Evolutionary conservation across 2,113 vertebrate species (phyloP).

Genomic region (Scatophagus argus): DNA sequence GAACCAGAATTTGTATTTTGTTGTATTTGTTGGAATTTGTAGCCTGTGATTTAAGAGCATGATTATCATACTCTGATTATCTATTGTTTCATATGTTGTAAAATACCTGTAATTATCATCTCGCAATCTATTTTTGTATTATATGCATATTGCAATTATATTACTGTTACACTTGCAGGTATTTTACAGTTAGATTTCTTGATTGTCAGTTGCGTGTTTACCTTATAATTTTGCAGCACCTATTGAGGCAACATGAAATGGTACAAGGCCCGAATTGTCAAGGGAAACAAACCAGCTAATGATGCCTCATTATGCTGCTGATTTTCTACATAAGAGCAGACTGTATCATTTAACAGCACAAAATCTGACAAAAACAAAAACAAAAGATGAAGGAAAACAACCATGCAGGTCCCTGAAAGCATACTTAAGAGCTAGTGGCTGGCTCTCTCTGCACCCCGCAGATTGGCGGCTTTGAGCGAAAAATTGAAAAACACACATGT

Average conservation of each 20-base stretch:
- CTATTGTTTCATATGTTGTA: not conserved
- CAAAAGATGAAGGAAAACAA: conserved; percentile 52
- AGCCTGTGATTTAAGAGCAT: conserved; percentile 5
- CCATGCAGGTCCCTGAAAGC: conserved; percentile 25
- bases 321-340: conserved; percentile 29
- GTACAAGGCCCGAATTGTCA: conserved; percentile 6
- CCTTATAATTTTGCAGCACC: not conserved
- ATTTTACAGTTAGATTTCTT: not conserved
- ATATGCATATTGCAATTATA: not conserved
- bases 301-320: conserved; percentile 41
- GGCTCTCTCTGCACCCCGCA: conserved; percentile 37
- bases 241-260: not conserved
- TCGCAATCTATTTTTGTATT: not conserved
- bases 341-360: conserved; percentile 43
- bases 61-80: not conserved
- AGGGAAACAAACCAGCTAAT: conserved; percentile 50
- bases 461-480: conserved; percentile 38
- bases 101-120: not conserved
- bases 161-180: not conserved
- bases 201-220: not conserved
- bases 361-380: conserved; percentile 38
- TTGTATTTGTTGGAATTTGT: conserved; percentile 6
- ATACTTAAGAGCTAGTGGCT: conserved; percentile 35
- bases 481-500: conserved; percentile 34
- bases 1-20: not conserved